These are phyloP conservation scores for Melitaea athalia DNA, from an alignment of 2,888 invertebrate species.

Conservation along the genomic window DNA sequence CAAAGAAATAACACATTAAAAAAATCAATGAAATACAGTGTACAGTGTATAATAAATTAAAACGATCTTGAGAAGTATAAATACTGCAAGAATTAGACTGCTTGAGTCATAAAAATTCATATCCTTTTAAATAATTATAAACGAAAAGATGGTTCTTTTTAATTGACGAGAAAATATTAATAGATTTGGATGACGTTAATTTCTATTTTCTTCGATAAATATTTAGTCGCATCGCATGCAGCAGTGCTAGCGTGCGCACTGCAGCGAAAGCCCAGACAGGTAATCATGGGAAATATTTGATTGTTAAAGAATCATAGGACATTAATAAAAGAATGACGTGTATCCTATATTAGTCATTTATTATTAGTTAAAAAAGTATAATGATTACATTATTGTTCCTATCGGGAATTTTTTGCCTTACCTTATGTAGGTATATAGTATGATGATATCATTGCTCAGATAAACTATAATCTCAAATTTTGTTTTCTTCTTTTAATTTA, in stretches of 20 bases:
- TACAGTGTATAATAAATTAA: too few species aligned
- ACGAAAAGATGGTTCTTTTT: background rate
- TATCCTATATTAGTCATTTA: background rate
- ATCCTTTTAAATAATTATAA: too few species aligned
- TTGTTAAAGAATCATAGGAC: too few species aligned
- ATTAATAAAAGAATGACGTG: background rate
- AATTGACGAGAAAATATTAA: background rate
- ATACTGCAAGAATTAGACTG: too few species aligned
- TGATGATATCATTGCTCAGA: too few species aligned
- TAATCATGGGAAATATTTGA: constrained; percentile 3
- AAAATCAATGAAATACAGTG: too few species aligned
- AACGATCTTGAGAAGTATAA: too few species aligned
- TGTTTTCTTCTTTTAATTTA: too few species aligned
- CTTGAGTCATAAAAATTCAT: too few species aligned
- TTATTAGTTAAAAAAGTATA: background rate
- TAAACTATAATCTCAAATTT: too few species aligned
- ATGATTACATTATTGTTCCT: background rate
- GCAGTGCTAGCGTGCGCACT: background rate
- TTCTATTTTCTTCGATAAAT: background rate
- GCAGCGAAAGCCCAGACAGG: background rate
- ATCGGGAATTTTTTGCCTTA: background rate
- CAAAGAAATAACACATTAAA: too few species aligned
- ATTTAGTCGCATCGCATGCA: constrained; percentile 5
- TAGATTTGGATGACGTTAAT: background rate
- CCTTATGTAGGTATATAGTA: too few species aligned